Percentiles rank a stretch among this genome's conserved stretches.
Evolutionary conservation across 2,113 vertebrate genomes (phyloP).

Genomic region (Silurus asotus): DNA sequence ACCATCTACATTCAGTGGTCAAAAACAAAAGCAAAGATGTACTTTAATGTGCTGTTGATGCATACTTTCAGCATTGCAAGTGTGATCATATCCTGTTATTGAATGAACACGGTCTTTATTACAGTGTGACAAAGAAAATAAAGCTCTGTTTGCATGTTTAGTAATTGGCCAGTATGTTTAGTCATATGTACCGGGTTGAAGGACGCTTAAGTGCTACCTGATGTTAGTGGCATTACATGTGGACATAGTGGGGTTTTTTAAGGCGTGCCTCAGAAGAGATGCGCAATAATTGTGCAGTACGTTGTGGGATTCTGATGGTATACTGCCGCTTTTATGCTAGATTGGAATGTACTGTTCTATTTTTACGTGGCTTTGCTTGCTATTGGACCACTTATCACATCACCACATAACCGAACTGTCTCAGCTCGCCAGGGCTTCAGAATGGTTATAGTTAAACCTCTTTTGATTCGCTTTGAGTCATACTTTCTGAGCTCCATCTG

Average conservation of each 20-base stretch:
- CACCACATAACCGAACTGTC: constrained; percentile 17
- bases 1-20: constrained; percentile 55
- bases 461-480: constrained; percentile 5
- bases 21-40: constrained; percentile 65
- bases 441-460: background rate
- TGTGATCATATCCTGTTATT: constrained; percentile 79
- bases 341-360: constrained; percentile 80
- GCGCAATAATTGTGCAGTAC: constrained; percentile 78
- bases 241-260: constrained; percentile 70
- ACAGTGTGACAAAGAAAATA: constrained; percentile 54
- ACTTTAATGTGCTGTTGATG: constrained; percentile 67
- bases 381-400: constrained; percentile 60
- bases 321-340: constrained; percentile 75
- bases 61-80: constrained; percentile 69
- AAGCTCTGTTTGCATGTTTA: constrained; percentile 32
- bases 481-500: background rate
- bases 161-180: constrained; percentile 68
- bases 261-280: constrained; percentile 74
- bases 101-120: constrained; percentile 67
- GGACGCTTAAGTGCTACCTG: constrained; percentile 78
- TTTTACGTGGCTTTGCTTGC: constrained; percentile 66
- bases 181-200: constrained; percentile 70
- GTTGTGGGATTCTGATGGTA: constrained; percentile 76
- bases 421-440: background rate
- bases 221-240: constrained; percentile 73